A percentile compares a stretch with the other conserved stretches of the same genome.
Conservation (phyloP, 1,140 invertebrate species). For the Anoplophora glabripennis region DNA sequence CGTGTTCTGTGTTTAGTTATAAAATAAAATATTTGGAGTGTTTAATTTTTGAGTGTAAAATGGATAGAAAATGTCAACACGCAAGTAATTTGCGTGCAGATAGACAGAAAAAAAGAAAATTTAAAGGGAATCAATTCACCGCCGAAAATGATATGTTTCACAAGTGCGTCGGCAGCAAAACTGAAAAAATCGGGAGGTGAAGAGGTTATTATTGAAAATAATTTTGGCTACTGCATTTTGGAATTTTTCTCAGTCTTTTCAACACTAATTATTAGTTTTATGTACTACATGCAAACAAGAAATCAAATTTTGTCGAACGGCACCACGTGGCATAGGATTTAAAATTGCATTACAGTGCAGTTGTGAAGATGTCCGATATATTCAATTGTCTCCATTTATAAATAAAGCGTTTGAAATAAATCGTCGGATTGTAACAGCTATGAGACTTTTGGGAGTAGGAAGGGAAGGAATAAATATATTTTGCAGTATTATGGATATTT, state of each 20-base stretch:
- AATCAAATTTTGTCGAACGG: conserved; percentile 2
- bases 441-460: too few species aligned
- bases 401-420: too few species aligned
- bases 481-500: too few species aligned
- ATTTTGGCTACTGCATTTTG: not conserved
- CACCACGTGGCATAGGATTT: conserved; percentile 6
- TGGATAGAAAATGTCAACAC: not conserved
- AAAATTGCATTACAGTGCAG: conserved; percentile 4
- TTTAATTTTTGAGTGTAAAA: not conserved
- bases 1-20: not conserved
- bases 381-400: too few species aligned
- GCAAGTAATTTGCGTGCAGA: not conserved
- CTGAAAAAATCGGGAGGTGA: too few species aligned
- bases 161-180: too few species aligned
- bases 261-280: not conserved
- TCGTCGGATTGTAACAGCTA: too few species aligned
- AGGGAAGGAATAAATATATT: too few species aligned
- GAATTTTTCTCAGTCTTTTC: conserved; percentile 1
- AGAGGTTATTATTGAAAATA: too few species aligned
- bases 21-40: not conserved
- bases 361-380: too few species aligned
- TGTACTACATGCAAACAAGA: not conserved
- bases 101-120: not conserved
- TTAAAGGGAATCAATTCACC: not conserved
- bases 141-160: too few species aligned